A percentile compares a stretch with the other conserved stretches of the same genome.
phyloP scores from a whole-genome alignment of 2,888 invertebrate genomes.

The Neoscelio sp. region DNA sequence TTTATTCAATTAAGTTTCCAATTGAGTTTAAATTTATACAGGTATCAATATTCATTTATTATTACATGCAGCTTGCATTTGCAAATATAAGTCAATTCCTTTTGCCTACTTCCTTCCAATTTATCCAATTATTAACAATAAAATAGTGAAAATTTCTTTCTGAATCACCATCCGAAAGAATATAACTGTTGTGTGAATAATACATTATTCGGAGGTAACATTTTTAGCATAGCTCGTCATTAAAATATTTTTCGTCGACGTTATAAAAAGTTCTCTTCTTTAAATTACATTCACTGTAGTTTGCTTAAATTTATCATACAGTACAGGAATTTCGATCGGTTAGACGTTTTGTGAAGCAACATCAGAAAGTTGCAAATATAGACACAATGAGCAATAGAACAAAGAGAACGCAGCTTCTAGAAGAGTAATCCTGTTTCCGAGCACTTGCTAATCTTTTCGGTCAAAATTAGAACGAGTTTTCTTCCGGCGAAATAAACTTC shows the following conservation, averaged over 20 bases:
- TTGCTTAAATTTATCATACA: background rate
- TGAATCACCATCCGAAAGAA: background rate
- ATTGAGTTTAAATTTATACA: conserved; percentile 2
- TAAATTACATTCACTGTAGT: background rate
- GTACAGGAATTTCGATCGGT: background rate
- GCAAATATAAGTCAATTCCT: background rate
- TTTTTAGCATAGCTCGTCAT: no score
- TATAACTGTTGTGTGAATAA: no score
- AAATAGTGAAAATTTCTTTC: no score
- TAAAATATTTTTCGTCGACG: conserved; percentile 1
- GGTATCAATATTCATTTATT: background rate
- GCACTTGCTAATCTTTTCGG: conserved; percentile 38
- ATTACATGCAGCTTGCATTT: background rate
- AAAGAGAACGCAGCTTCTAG: conserved; percentile 18
- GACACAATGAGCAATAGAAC: conserved; percentile 21
- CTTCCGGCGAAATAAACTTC: conserved; percentile 30
- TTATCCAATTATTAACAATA: background rate
- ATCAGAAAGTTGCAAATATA: conserved; percentile 31
- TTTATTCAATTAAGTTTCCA: conserved; percentile 12
- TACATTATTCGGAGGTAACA: no score
- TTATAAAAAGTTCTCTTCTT: background rate
- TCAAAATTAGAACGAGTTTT: conserved; percentile 48
- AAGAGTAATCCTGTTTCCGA: conserved; percentile 36
- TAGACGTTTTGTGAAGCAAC: conserved; percentile 20
- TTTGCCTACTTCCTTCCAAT: background rate